Conservation (phyloP, 2,797 vertebrate genomes). For the Harpagifer antarcticus region DNA sequence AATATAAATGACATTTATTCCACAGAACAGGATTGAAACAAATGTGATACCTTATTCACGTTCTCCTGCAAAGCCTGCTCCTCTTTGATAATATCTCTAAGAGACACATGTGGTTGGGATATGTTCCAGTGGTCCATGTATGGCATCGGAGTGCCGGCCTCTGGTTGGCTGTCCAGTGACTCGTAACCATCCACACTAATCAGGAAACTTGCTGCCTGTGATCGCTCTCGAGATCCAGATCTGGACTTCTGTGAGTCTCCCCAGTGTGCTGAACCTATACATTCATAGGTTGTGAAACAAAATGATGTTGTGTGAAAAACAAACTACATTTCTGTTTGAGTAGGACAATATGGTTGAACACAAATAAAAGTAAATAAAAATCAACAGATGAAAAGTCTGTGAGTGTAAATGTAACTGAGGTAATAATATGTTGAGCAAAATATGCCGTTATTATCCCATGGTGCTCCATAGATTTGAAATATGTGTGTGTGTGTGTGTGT, state of each 20-base stretch:
- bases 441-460: not conserved
- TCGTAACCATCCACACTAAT: constrained; percentile 55
- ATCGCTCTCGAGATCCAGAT: constrained; percentile 31
- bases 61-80: constrained; percentile 92
- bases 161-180: constrained; percentile 55
- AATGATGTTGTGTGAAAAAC: not conserved
- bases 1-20: too few relatives aligned
- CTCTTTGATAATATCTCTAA: constrained; percentile 95
- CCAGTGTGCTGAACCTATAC: constrained; percentile 69
- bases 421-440: too few relatives aligned
- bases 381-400: not conserved
- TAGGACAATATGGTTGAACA: not conserved
- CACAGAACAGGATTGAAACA: too few relatives aligned
- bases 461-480: not conserved
- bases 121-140: constrained; percentile 94
- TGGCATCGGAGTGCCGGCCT: constrained; percentile 75
- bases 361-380: not conserved
- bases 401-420: too few relatives aligned
- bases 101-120: constrained; percentile 88
- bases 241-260: constrained; percentile 54
- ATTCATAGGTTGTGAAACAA: not conserved
- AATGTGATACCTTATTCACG: constrained; percentile 86
- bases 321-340: not conserved
- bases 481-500: constrained; percentile 1
- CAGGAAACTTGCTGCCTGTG: constrained; percentile 36